Base-by-base conservation (phyloP, 2,888 invertebrate genomes). In the Dugesia japonica region DNA sequence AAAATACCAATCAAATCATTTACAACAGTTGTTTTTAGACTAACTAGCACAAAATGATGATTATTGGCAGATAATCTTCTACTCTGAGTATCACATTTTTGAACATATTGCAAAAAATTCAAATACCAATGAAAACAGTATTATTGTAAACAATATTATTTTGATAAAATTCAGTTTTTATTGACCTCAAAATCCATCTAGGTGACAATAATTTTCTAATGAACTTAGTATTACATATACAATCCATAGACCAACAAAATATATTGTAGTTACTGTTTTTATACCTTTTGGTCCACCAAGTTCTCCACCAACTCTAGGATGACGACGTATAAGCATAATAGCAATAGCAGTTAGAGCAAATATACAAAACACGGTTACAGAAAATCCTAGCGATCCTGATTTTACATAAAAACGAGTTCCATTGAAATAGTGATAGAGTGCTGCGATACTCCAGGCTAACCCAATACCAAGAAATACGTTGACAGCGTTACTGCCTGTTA, bases 391-490 rank as follows among this genome's bases (percentile, higher is more conserved):
- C 82, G 94, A 92, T 87, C 86, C 88, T 82, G 91, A 89, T 78
- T 89, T 86, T 23, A 86, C 86, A 20, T 78, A 73, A 79, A 86
- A 86, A 26, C 75, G 42, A 15, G 79, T 78, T 26, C 82, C 82
- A 23, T 88, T 87, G 78, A 86, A 87, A 84, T 89, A 89, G 83
- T 94, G 94, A 84, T 93, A 92, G 80, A 95, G 88, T 78, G 97
- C 92, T 13, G 97, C 97, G 76, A 97, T 89, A 42, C 94, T 92
- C 98, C 98, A 98, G 78, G 98, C 97, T 79, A 98, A 90, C 76
- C 98, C 98, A 81, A 98, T 95, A 74, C 97, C 97, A 76, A 98
- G 89, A 88, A 98, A 98, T 80, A 98, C 98, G 86, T 98, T 98
- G 80, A 98, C 98, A 76, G 95, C 97, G 85, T 98, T 98, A 83